Conservation (phyloP, 2,888 invertebrate genomes). For the Tribolium freemani region DNA sequence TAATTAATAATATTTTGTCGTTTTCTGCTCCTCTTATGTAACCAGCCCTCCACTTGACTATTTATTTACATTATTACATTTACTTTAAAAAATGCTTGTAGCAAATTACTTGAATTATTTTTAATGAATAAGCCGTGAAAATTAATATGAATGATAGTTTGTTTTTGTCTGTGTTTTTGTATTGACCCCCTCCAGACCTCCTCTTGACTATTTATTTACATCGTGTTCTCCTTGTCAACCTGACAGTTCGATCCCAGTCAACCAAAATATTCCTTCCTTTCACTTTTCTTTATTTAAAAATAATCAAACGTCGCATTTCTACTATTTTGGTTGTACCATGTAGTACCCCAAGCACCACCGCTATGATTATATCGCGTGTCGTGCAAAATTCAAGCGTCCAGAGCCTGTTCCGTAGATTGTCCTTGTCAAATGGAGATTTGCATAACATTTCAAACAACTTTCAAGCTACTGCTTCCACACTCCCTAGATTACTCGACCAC, state of each 20-base stretch:
- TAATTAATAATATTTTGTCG: neutral
- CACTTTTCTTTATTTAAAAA: constrained; percentile 18
- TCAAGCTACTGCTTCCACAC: neutral
- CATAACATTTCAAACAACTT: constrained; percentile 40
- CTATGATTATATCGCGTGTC: constrained; percentile 68
- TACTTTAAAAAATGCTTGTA: too few species aligned
- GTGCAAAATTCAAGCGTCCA: constrained; percentile 61
- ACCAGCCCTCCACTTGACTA: neutral
- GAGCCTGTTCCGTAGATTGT: constrained; percentile 70
- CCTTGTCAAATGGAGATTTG: constrained; percentile 70
- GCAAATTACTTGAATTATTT: too few species aligned
- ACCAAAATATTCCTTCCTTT: constrained; percentile 20
- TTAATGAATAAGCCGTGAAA: too few species aligned
- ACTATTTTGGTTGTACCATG: neutral
- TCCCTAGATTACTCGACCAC: constrained; percentile 33
- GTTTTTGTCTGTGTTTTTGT: neutral
- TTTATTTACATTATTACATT: neutral
- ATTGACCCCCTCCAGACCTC: neutral
- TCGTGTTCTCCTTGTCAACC: constrained; percentile 5
- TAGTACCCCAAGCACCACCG: neutral
- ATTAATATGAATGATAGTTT: too few species aligned
- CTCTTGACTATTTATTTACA: neutral
- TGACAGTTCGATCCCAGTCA: neutral
- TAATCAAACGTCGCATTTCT: neutral
- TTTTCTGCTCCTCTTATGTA: neutral